Percentiles rank a stretch among this genome's conserved stretches.
These are phyloP conservation scores for Lordiphosa mommai DNA, from an alignment of 1,140 invertebrate genomes.

Conservation along the genomic window DNA sequence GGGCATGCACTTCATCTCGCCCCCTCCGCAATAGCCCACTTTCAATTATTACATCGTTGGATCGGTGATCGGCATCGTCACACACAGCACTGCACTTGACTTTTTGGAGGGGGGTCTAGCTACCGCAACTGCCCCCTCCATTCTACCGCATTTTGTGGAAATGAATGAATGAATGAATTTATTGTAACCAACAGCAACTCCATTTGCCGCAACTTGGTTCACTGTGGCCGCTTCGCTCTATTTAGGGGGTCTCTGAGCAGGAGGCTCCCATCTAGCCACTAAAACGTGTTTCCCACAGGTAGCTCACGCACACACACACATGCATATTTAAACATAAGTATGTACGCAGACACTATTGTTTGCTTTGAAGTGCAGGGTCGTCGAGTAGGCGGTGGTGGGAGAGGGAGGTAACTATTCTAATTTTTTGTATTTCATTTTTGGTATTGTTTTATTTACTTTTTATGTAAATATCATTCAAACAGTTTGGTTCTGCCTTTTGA, in stretches of 20 bases:
- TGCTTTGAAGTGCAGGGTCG: no score
- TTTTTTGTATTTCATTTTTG: slow-evolving; percentile 20
- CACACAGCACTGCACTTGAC: slow-evolving; percentile 24
- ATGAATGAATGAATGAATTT: slow-evolving; percentile 54
- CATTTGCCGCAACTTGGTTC: slow-evolving; percentile 3
- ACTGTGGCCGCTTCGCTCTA: background rate
- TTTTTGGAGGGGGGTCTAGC: slow-evolving; percentile 8
- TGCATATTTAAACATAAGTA: slow-evolving; percentile 1
- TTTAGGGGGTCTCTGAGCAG: background rate
- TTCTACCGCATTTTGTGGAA: slow-evolving; percentile 38
- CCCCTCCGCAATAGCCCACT: background rate
- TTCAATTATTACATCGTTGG: slow-evolving; percentile 51
- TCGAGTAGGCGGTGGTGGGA: no score
- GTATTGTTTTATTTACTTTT: slow-evolving; percentile 61
- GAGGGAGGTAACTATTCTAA: no score
- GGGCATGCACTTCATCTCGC: slow-evolving; percentile 8
- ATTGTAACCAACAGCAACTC: slow-evolving; percentile 32
- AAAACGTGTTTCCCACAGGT: slow-evolving; percentile 74
- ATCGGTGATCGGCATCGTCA: slow-evolving; percentile 35
- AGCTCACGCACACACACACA: slow-evolving; percentile 23
- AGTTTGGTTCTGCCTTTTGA: background rate
- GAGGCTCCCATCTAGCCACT: background rate
- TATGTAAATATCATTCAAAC: slow-evolving; percentile 30
- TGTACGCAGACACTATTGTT: background rate
- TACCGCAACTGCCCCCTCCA: background rate